Base-by-base conservation (phyloP, 2,888 invertebrate species). In the Rhagonycha lutea region DNA sequence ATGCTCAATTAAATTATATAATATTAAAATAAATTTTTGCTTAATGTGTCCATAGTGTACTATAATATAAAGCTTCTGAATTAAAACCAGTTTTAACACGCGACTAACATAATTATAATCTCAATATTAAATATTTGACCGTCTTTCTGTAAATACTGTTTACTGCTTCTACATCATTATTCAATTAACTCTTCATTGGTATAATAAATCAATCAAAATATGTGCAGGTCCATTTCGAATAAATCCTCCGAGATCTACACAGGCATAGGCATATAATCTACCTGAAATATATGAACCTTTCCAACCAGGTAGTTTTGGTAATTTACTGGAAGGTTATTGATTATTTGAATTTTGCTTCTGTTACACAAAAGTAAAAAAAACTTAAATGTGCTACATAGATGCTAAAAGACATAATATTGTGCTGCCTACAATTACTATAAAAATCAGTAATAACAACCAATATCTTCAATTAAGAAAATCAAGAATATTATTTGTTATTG, bases 131-230 rank as follows among this genome's bases (percentile, higher is more conserved):
- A 47, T 47, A 7, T 47, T 47, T 47, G 47, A 47, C n/a, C 5
- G n/a, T 47, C n/a, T 47, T 47, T 47, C 47, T 47, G 47, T 47
- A 47, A 47, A 47, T 47, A 47, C 32, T 47, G 60, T 47, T 47
- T 60, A 67, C 26, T 63, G 9, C 71, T 72, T n/a, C 47, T 67
- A 60, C 65, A 63, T 72, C 47, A 63, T 72, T 60, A 72, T 72
- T 72, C 71, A 65, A 72, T 67, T 65, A 72, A 67, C 65, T 63
- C 71, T 32, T 18, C 47, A 32, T 68, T 18, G 24, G 61, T 62
- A 18, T 70, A 65, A 65, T 65, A 65, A 65, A 65, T 65, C 63
- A 65, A 65, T 65, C 63, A 65, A 65, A 65, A 65, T 24, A 65
- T 65, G 18, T 65, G 24, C 24, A 65, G 26, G 63, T 23, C 12